These are phyloP conservation scores for Amphipyra berbera DNA, from an alignment of 2,888 invertebrate genomes.

Conservation along the genomic window DNA sequence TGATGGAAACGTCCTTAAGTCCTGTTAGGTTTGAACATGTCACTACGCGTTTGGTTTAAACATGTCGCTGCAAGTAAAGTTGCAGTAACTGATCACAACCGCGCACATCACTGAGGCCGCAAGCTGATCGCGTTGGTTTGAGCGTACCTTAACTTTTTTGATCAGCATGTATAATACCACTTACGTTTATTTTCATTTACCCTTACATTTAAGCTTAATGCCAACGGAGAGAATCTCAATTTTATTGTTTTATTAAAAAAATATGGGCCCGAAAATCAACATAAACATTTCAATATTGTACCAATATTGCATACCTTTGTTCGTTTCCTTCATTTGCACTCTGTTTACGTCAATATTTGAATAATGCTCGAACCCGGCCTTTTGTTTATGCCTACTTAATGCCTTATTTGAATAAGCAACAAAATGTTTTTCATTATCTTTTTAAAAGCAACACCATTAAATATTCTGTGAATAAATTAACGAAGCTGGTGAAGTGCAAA, in stretches of 20 bases:
- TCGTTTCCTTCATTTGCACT: conserved; percentile 38
- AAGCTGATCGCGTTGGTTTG: no score
- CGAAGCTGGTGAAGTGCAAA: conserved; percentile 33
- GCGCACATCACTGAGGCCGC: no score
- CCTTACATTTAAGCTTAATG: no score
- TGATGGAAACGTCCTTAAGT: no score
- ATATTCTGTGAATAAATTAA: conserved; percentile 54
- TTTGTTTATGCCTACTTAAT: conserved; percentile 45
- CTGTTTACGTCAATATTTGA: conserved; percentile 43
- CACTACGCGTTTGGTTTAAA: no score
- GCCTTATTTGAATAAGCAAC: conserved; percentile 53
- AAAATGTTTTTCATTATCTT: conserved; percentile 56
- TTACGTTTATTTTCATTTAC: no score
- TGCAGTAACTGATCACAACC: no score
- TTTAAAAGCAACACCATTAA: conserved; percentile 50
- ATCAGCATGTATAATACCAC: no score
- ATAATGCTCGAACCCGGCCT: conserved; percentile 30
- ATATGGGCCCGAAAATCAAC: conserved; percentile 10
- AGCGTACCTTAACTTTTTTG: no score
- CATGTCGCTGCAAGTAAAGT: no score
- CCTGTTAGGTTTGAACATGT: no score
- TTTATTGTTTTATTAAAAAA: conserved; percentile 16
- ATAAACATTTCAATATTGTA: conserved; percentile 32
- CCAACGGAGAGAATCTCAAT: no score
- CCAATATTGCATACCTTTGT: conserved; percentile 25